Conservation (phyloP, 2,113 vertebrate species). For the Paramormyrops kingsleyae region DNA sequence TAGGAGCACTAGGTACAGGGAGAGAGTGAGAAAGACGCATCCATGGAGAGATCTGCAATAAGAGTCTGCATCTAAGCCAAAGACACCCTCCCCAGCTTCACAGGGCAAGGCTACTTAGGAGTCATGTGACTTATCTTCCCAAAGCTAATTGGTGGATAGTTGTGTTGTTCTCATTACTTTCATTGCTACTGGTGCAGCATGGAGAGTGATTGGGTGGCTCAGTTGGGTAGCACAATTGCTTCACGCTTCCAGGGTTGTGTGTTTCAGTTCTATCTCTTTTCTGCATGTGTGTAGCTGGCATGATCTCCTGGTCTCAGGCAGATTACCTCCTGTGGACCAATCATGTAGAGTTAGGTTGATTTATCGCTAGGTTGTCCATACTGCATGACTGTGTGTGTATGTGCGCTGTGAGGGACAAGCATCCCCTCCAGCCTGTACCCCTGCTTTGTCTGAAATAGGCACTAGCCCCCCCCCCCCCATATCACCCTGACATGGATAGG, state of each 20-base stretch:
- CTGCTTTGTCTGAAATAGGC: background rate
- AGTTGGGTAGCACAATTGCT: background rate
- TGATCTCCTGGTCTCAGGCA: background rate
- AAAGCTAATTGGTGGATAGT: background rate
- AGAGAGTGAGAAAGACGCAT: background rate
- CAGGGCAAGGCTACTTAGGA: background rate
- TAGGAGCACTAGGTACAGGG: background rate
- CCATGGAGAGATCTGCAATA: background rate
- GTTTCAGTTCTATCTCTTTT: background rate
- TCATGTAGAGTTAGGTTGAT: background rate
- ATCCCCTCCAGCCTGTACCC: background rate
- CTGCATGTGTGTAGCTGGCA: background rate
- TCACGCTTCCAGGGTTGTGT: background rate
- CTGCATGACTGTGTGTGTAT: background rate
- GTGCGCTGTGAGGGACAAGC: background rate
- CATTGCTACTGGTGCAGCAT: background rate
- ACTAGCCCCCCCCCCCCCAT: too few species aligned
- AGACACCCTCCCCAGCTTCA: background rate
- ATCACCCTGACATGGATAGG: background rate
- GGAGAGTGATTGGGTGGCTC: background rate
- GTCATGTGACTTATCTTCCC: background rate
- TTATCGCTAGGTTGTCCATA: background rate
- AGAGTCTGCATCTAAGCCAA: background rate
- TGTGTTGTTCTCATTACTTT: background rate
- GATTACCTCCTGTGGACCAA: background rate